Conservation (phyloP, 2,113 vertebrate genomes). For the Onychostruthus taczanowskii region DNA sequence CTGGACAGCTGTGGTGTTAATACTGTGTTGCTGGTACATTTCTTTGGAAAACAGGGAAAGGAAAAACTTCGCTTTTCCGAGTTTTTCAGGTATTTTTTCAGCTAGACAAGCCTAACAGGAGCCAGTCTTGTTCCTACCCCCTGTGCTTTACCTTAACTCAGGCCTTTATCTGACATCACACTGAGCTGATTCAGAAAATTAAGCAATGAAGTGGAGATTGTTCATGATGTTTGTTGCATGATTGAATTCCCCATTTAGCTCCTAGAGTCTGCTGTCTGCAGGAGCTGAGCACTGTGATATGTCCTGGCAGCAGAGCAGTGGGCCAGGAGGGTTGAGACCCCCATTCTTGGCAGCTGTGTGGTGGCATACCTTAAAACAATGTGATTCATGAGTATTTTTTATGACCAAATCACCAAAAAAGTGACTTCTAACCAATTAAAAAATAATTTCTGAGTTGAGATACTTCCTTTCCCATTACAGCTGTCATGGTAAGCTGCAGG, state of each 20-base stretch:
- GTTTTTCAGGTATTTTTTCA: constrained; percentile 82
- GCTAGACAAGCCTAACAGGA: not conserved
- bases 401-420: not conserved
- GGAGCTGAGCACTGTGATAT: not conserved
- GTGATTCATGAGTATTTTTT: not conserved
- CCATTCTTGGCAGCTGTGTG: not conserved
- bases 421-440: not conserved
- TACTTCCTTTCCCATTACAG: not conserved
- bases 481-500: not conserved
- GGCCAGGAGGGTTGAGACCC: not conserved
- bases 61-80: constrained; percentile 87
- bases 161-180: not conserved
- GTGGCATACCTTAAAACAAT: not conserved
- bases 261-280: not conserved
- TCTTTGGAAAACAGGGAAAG: constrained; percentile 89
- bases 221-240: not conserved
- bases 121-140: not conserved
- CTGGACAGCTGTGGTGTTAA: constrained; percentile 70
- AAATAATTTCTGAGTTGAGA: not conserved
- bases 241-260: not conserved
- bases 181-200: not conserved
- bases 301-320: not conserved
- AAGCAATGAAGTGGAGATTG: not conserved
- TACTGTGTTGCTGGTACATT: constrained; percentile 88
- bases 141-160: not conserved